These are phyloP conservation scores for Acleris literana DNA, from an alignment of 2,888 invertebrate genomes.

Conservation along the genomic window DNA sequence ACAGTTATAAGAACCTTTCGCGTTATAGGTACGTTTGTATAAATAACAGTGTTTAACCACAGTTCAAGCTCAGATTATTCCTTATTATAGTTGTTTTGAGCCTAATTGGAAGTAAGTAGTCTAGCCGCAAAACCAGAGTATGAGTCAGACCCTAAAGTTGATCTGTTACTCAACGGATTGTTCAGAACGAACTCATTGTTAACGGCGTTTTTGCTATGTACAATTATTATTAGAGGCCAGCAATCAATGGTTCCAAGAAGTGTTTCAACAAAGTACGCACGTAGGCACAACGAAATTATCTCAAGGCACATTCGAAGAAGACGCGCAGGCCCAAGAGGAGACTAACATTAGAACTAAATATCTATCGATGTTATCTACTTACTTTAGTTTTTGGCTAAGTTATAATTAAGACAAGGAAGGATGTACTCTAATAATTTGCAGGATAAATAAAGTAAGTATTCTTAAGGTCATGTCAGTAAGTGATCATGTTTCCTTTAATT, in stretches of 20 bases:
- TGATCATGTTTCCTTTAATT: conserved; percentile 46
- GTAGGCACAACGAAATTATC: conserved; percentile 45
- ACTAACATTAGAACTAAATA: conserved; percentile 4
- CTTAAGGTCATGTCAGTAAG: conserved; percentile 20
- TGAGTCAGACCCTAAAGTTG: conserved; percentile 64
- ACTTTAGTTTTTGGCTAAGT: neutral
- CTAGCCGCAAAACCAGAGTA: conserved; percentile 38
- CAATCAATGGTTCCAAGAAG: conserved; percentile 52
- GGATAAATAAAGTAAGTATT: conserved; percentile 18
- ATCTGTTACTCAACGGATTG: conserved; percentile 67
- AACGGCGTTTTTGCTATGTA: conserved; percentile 66
- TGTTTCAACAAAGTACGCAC: conserved; percentile 43
- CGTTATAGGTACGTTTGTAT: neutral
- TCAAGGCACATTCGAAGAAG: conserved; percentile 42
- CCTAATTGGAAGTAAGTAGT: conserved; percentile 9
- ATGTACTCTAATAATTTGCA: conserved; percentile 12
- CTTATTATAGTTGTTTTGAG: conserved; percentile 15
- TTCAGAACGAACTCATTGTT: conserved; percentile 71
- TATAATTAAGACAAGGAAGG: conserved; percentile 5
- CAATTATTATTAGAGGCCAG: conserved; percentile 62
- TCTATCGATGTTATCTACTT: too few species aligned
- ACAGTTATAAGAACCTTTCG: too few species aligned
- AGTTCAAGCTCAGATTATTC: neutral
- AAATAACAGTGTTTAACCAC: neutral
- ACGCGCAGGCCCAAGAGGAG: conserved; percentile 1